These are phyloP conservation scores for Drosophila sordidula DNA, from an alignment of 2,888 invertebrate genomes.

Conservation along the genomic window DNA sequence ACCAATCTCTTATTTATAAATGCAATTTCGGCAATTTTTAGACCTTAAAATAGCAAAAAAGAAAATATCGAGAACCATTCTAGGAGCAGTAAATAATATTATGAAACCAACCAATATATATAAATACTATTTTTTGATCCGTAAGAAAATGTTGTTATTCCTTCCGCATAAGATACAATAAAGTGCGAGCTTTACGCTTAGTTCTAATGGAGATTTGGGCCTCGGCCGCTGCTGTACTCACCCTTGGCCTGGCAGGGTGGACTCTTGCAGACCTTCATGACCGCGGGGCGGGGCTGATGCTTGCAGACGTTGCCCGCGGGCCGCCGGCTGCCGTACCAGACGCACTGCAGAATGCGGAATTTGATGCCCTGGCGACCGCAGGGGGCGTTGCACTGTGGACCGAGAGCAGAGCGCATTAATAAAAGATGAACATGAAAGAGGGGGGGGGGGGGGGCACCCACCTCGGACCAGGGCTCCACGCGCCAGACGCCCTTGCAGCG, in stretches of 20 bases:
- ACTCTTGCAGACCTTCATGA: slow-evolving; percentile 91
- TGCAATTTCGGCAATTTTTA: too few relatives aligned
- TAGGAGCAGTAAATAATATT: too few relatives aligned
- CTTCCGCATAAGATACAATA: too few relatives aligned
- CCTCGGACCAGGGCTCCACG: slow-evolving; percentile 96
- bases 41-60: too few relatives aligned
- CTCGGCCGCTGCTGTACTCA: slow-evolving; percentile 77
- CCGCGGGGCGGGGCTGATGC: slow-evolving; percentile 90
- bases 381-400: slow-evolving; percentile 91
- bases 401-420: slow-evolving; percentile 46
- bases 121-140: too few relatives aligned
- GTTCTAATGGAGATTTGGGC: too few relatives aligned
- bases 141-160: too few relatives aligned
- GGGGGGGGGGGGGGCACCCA: slow-evolving; percentile 83
- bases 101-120: too few relatives aligned
- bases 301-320: slow-evolving; percentile 95
- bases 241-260: slow-evolving; percentile 87
- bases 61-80: too few relatives aligned
- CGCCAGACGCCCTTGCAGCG: slow-evolving; percentile 96
- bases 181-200: too few relatives aligned
- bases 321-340: slow-evolving; percentile 94
- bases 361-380: slow-evolving; percentile 94
- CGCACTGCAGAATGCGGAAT: slow-evolving; percentile 95
- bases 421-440: slow-evolving; percentile 31
- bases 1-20: too few relatives aligned